Evolutionary conservation across 2,888 invertebrate species (phyloP).

Genomic region (Ectemnius continuus): DNA sequence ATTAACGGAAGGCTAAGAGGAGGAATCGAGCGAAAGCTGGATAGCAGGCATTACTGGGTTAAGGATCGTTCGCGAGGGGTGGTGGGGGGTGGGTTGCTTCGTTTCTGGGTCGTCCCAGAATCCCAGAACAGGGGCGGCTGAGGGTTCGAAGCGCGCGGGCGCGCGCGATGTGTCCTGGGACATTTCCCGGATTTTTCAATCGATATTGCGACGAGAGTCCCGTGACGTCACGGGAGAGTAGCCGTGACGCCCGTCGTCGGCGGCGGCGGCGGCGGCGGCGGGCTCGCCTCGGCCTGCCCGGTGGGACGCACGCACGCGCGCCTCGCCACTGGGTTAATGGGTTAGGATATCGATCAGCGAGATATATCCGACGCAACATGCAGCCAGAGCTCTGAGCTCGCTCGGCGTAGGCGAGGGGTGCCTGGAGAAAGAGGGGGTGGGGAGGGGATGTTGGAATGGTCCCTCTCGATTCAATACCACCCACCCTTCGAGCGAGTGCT

Average conservation of each 20-base stretch:
- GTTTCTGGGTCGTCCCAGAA: conserved; percentile 54
- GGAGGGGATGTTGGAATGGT: neutral
- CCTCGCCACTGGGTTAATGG: conserved; percentile 74
- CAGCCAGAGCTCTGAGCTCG: conserved; percentile 41
- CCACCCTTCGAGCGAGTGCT: conserved; percentile 44
- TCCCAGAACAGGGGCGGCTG: conserved; percentile 60
- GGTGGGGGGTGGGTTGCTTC: conserved; percentile 7
- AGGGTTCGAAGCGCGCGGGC: conserved; percentile 49
- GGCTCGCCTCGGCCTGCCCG: conserved; percentile 24
- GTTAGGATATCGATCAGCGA: conserved; percentile 76
- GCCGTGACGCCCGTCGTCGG: conserved; percentile 57
- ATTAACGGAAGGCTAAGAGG: neutral
- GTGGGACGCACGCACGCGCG: conserved; percentile 51
- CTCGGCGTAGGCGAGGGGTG: too few species aligned
- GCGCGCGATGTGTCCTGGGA: conserved; percentile 42
- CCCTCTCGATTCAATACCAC: conserved; percentile 64
- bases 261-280: conserved; percentile 14
- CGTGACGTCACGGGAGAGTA: conserved; percentile 69
- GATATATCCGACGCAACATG: conserved; percentile 65
- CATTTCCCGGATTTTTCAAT: conserved; percentile 71
- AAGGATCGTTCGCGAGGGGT: neutral
- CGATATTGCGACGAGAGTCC: conserved; percentile 70
- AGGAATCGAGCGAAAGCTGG: conserved; percentile 4
- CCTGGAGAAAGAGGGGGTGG: too few species aligned
- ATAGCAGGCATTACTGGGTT: conserved; percentile 2